Evolutionary conservation across 2,113 vertebrate species (phyloP).

Genomic region (Prolemur simus): DNA sequence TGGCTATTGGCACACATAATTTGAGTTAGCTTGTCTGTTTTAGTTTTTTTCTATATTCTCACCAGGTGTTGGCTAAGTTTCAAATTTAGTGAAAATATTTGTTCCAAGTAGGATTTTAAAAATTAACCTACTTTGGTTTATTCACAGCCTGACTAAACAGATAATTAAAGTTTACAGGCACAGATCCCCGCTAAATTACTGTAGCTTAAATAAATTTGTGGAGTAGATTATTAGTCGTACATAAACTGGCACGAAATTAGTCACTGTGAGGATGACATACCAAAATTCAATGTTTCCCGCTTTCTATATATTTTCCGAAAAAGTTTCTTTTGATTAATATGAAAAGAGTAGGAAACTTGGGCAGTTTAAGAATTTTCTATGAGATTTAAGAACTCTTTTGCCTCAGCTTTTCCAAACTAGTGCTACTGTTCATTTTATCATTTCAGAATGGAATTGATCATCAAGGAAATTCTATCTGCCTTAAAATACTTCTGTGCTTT

Average conservation of each 20-base stretch:
- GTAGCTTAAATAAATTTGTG: slow-evolving; percentile 69
- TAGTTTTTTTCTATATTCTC: slow-evolving; percentile 63
- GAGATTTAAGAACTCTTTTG: slow-evolving; percentile 37
- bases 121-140: slow-evolving; percentile 82
- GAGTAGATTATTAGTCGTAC: slow-evolving; percentile 59
- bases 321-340: slow-evolving; percentile 68
- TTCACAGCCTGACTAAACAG: slow-evolving; percentile 81
- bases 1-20: slow-evolving; percentile 39
- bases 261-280: background rate
- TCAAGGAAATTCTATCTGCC: slow-evolving; percentile 69
- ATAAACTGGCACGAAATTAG: slow-evolving; percentile 41
- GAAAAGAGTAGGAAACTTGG: slow-evolving; percentile 42
- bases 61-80: slow-evolving; percentile 69
- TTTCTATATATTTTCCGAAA: slow-evolving; percentile 62
- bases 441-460: slow-evolving; percentile 63
- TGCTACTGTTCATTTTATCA: background rate
- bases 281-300: slow-evolving; percentile 54
- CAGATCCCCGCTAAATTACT: slow-evolving; percentile 76
- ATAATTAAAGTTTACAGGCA: slow-evolving; percentile 83
- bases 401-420: background rate
- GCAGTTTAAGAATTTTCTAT: slow-evolving; percentile 59
- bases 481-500: slow-evolving; percentile 68
- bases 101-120: slow-evolving; percentile 74
- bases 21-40: slow-evolving; percentile 48
- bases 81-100: slow-evolving; percentile 78